Conservation (phyloP, 2,797 vertebrate genomes). For the Knipowitschia caucasica region DNA sequence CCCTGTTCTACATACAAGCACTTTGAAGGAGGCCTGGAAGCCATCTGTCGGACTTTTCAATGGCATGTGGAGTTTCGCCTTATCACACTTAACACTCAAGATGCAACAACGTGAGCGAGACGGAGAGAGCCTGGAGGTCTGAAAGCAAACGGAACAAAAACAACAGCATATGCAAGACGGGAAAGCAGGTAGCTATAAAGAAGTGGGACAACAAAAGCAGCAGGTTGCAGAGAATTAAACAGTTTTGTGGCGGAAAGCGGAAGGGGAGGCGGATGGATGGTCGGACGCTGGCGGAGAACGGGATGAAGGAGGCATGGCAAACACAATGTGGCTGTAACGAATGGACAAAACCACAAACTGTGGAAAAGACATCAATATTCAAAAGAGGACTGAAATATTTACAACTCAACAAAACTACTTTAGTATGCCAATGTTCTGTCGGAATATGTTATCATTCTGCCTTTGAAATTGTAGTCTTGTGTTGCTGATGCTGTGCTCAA, state of each 20-base stretch:
- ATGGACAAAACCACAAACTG: neutral
- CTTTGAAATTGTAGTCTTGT: neutral
- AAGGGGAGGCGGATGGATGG: constrained; percentile 25
- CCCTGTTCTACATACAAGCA: constrained; percentile 20
- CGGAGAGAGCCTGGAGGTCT: constrained; percentile 42
- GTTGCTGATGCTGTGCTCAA: neutral
- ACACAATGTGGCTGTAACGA: neutral
- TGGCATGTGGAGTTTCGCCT: constrained; percentile 14
- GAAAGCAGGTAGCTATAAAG: constrained; percentile 35
- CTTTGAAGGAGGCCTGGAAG: constrained; percentile 36
- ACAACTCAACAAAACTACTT: neutral
- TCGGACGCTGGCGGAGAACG: constrained; percentile 7
- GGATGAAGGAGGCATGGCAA: neutral
- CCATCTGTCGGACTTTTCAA: constrained; percentile 44
- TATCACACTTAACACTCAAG: constrained; percentile 39
- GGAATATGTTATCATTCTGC: neutral
- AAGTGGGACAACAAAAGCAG: constrained; percentile 31
- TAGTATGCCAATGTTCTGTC: neutral
- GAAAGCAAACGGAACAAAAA: constrained; percentile 26
- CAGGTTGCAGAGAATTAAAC: constrained; percentile 44
- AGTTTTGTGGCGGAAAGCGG: constrained; percentile 38
- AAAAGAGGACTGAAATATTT: neutral
- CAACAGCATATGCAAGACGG: constrained; percentile 3
- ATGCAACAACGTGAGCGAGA: constrained; percentile 11
- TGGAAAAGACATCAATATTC: neutral